A percentile compares a stretch with the other conserved stretches of the same genome.
These are phyloP conservation scores for Threskiornis aethiopicus DNA, from an alignment of 2,797 vertebrate genomes.

Conservation along the genomic window DNA sequence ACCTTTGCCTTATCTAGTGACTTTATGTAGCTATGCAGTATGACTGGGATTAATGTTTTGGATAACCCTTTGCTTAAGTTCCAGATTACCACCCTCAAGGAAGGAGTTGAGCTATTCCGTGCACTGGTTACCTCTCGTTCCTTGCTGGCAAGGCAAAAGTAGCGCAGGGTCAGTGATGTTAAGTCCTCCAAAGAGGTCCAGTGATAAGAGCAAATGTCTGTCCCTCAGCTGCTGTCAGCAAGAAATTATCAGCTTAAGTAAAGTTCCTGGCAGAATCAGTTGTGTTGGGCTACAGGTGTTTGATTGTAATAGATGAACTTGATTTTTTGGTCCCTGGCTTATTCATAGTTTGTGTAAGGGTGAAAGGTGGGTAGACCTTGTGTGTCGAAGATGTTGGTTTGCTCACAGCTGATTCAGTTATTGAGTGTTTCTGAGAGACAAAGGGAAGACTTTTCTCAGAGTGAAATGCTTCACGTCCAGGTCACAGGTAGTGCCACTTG, in stretches of 20 bases:
- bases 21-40: background rate
- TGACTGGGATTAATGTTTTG: background rate
- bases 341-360: background rate
- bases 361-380: background rate
- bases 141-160: background rate
- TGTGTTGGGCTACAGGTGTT: background rate
- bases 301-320: background rate
- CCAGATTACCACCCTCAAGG: background rate
- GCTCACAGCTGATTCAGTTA: background rate
- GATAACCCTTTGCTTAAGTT: background rate
- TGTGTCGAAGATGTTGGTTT: background rate
- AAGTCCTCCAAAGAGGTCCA: background rate
- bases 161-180: background rate
- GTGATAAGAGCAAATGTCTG: background rate
- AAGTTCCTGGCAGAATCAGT: background rate
- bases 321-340: background rate
- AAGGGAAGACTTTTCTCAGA: background rate
- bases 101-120: background rate
- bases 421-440: background rate
- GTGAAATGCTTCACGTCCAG: rapidly evolving
- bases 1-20: background rate
- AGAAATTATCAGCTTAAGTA: background rate
- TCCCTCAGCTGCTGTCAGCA: background rate
- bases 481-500: background rate
- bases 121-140: background rate